Conservation (phyloP, 2,113 vertebrate genomes). For the Macquaria ambigua region DNA sequence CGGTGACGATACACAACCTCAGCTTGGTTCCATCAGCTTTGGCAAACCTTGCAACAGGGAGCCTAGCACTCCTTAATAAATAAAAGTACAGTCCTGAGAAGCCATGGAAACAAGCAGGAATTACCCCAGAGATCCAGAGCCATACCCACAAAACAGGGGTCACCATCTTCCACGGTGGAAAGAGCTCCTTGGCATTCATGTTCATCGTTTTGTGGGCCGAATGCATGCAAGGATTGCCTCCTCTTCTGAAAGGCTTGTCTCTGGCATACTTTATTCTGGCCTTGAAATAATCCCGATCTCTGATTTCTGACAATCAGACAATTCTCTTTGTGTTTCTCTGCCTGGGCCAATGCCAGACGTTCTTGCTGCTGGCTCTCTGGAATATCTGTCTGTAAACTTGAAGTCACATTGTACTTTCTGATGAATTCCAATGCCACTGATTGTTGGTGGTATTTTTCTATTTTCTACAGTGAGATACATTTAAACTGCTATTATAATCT, state of each 20-base stretch:
- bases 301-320: conserved; percentile 16
- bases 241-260: conserved; percentile 6
- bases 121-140: background rate
- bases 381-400: conserved; percentile 24
- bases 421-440: conserved; percentile 12
- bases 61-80: background rate
- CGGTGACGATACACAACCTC: background rate
- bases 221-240: background rate
- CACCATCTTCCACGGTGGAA: background rate
- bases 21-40: conserved; percentile 5
- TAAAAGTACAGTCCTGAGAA: background rate
- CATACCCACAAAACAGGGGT: background rate
- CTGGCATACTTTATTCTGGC: background rate
- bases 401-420: conserved; percentile 35
- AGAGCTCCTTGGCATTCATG: background rate
- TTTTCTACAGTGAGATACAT: background rate
- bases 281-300: conserved; percentile 12
- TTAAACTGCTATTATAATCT: conserved; percentile 8
- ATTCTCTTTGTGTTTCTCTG: conserved; percentile 38
- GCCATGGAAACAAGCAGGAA: conserved; percentile 1
- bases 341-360: conserved; percentile 36
- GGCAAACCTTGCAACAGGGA: conserved; percentile 1
- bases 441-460: background rate
- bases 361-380: conserved; percentile 21
- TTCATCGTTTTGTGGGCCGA: background rate